Evolutionary conservation across 1,140 invertebrate species (phyloP).

Genomic region (Latrodectus geometricus): DNA sequence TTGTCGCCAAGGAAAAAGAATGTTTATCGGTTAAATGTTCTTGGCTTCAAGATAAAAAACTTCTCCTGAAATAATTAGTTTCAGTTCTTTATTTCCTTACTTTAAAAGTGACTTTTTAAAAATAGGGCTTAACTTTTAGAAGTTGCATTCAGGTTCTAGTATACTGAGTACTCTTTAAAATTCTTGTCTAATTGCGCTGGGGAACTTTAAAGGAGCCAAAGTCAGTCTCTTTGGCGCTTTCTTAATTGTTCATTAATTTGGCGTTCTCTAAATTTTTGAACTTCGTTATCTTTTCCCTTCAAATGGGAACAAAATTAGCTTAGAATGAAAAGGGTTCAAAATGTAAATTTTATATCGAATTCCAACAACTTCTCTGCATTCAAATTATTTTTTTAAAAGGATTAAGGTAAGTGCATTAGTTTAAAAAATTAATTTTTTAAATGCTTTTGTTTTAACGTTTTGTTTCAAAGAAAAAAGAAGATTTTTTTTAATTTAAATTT

Average conservation of each 20-base stretch:
- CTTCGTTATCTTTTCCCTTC: background rate
- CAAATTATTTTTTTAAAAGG: background rate
- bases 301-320: too few species aligned
- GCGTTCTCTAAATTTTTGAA: constrained; percentile 18
- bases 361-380: background rate
- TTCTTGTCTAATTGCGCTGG: constrained; percentile 38
- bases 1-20: background rate
- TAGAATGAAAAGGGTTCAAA: too few species aligned
- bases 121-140: background rate
- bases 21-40: background rate
- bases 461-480: too few species aligned
- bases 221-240: background rate
- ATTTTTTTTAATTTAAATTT: too few species aligned
- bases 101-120: background rate
- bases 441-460: too few species aligned
- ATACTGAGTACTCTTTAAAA: constrained; percentile 6
- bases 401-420: background rate
- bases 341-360: background rate
- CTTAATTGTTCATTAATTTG: constrained; percentile 47
- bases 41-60: background rate
- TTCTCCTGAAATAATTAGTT: background rate
- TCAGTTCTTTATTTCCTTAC: background rate
- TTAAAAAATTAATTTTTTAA: background rate
- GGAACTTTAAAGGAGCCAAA: background rate
- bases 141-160: background rate